phyloP scores from a whole-genome alignment of 1,140 invertebrate species.

The Cepaea nemoralis region DNA sequence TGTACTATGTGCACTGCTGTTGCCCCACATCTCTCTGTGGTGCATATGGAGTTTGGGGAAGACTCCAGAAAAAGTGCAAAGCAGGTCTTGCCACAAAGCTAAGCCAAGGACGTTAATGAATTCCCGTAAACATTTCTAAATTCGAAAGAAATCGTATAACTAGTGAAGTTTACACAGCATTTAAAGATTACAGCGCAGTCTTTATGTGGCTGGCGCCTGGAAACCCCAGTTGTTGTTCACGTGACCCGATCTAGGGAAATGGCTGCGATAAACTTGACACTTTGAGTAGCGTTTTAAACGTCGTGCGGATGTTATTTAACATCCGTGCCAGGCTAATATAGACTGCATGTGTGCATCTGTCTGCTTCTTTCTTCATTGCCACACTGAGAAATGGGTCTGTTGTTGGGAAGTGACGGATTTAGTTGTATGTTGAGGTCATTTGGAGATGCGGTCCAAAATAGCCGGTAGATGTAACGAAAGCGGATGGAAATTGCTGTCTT shows the following conservation, averaged over 20 bases:
- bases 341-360: not conserved
- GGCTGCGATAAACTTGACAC: not conserved
- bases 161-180: not conserved
- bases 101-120: not conserved
- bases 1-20: too few relatives aligned
- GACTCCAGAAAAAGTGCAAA: too few relatives aligned
- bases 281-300: not conserved
- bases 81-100: not conserved
- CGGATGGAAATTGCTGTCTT: too few relatives aligned
- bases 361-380: too few relatives aligned
- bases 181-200: conserved; percentile 5
- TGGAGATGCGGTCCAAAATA: too few relatives aligned
- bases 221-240: not conserved
- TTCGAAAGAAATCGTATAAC: not conserved
- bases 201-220: not conserved
- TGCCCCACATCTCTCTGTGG: too few relatives aligned
- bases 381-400: too few relatives aligned
- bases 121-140: not conserved
- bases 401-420: too few relatives aligned
- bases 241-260: not conserved
- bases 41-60: too few relatives aligned
- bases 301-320: not conserved
- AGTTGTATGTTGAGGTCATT: too few relatives aligned
- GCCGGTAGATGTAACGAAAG: too few relatives aligned
- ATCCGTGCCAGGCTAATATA: not conserved